phyloP scores from a whole-genome alignment of 2,888 invertebrate genomes.

The Arenicola marina region DNA sequence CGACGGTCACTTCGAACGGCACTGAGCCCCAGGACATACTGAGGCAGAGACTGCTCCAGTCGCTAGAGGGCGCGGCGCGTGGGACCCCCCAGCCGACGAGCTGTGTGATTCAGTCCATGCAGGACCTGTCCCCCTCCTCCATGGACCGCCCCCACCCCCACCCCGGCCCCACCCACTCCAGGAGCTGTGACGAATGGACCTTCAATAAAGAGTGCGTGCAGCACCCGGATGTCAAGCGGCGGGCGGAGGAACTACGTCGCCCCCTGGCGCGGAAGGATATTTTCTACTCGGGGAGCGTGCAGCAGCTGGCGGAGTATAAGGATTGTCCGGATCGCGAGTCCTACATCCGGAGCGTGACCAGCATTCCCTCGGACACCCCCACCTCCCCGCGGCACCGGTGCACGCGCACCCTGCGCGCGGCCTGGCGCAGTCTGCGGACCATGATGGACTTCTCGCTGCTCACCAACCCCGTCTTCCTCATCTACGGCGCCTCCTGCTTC shows the following conservation, averaged over 20 bases:
- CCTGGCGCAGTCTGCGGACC: too few species aligned
- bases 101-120: neutral
- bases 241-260: conserved; percentile 60
- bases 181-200: conserved; percentile 2
- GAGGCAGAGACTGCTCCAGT: too few species aligned
- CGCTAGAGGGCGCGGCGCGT: too few species aligned
- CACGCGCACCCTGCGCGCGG: too few species aligned
- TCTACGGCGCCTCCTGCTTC: conserved; percentile 71
- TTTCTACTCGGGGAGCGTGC: conserved; percentile 94
- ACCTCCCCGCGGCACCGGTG: too few species aligned
- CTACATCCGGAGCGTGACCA: conserved; percentile 86
- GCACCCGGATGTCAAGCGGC: neutral
- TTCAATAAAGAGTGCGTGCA: neutral
- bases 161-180: neutral
- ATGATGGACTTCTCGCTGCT: conserved; percentile 90
- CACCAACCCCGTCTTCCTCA: conserved; percentile 85
- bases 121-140: neutral
- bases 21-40: too few species aligned
- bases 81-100: too few species aligned
- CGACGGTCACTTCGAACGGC: too few species aligned
- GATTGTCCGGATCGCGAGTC: conserved; percentile 73
- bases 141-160: neutral
- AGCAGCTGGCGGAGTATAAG: conserved; percentile 77
- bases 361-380: conserved; percentile 63
- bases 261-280: conserved; percentile 95